These are phyloP conservation scores for Proterorhinus semilunaris DNA, from an alignment of 2,113 vertebrate species.

Conservation along the genomic window DNA sequence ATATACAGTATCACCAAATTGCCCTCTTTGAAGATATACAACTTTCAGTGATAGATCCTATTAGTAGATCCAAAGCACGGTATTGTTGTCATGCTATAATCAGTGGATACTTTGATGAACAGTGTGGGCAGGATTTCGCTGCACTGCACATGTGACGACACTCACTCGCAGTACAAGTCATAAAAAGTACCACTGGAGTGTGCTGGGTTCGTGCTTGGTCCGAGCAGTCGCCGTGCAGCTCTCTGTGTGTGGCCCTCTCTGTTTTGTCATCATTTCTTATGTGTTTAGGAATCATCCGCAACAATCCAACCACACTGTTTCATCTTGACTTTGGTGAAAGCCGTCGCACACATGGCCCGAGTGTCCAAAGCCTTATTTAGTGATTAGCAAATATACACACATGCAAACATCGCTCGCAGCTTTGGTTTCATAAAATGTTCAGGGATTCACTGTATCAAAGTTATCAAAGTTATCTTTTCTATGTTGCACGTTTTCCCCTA, in stretches of 20 bases:
- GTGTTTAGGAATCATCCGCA: constrained; percentile 75
- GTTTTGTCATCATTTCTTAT: constrained; percentile 74
- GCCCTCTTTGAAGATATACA: background rate
- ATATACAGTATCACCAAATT: background rate
- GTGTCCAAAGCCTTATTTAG: constrained; percentile 34
- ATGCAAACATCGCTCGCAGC: constrained; percentile 37
- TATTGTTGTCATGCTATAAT: constrained; percentile 37
- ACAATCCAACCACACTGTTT: constrained; percentile 68
- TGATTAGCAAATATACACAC: constrained; percentile 47
- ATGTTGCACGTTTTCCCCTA: no score
- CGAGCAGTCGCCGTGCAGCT: constrained; percentile 53
- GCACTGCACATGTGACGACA: constrained; percentile 39
- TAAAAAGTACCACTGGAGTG: constrained; percentile 53
- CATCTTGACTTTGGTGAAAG: constrained; percentile 51
- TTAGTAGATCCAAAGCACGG: constrained; percentile 30
- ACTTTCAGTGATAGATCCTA: constrained; percentile 17
- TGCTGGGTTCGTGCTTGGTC: constrained; percentile 50
- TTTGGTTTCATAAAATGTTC: constrained; percentile 9
- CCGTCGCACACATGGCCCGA: constrained; percentile 32
- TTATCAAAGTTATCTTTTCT: background rate
- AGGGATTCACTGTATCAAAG: background rate
- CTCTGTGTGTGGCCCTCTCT: constrained; percentile 75
- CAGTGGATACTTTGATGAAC: constrained; percentile 44
- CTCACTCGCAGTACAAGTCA: constrained; percentile 41
- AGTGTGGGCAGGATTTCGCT: constrained; percentile 31